A percentile compares a stretch with the other conserved stretches of the same genome.
Evolutionary conservation across 2,888 invertebrate genomes (phyloP).

Genomic region (Xestia c-nigrum): DNA sequence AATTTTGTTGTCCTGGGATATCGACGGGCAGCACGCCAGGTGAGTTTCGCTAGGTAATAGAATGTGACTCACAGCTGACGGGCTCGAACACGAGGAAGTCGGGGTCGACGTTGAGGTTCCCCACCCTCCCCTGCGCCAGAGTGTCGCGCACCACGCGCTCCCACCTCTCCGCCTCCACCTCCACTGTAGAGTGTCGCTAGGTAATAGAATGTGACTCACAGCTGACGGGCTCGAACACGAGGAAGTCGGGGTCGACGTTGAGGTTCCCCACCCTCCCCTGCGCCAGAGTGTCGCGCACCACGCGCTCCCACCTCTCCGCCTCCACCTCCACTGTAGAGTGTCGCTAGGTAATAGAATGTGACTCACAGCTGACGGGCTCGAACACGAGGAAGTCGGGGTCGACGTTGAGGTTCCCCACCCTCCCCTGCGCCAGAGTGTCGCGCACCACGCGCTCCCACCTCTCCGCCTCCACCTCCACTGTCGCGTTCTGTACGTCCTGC

Average conservation of each 20-base stretch:
- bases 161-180: slow-evolving; percentile 76
- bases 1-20: background rate
- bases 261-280: slow-evolving; percentile 94
- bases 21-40: background rate
- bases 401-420: slow-evolving; percentile 94
- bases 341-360: background rate
- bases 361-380: slow-evolving; percentile 93
- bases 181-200: slow-evolving; percentile 58
- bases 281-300: slow-evolving; percentile 93
- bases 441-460: slow-evolving; percentile 91
- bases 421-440: slow-evolving; percentile 93
- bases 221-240: slow-evolving; percentile 93
- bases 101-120: slow-evolving; percentile 95
- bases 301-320: slow-evolving; percentile 86
- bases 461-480: slow-evolving; percentile 71
- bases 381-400: slow-evolving; percentile 95
- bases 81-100: slow-evolving; percentile 94
- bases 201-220: slow-evolving; percentile 88
- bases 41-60: background rate
- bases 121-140: slow-evolving; percentile 93
- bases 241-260: slow-evolving; percentile 95
- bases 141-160: slow-evolving; percentile 93
- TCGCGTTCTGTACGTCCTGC: no score
- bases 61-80: slow-evolving; percentile 91
- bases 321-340: slow-evolving; percentile 69